Base-by-base conservation (phyloP, 2,888 invertebrate species). In the Omphaloscelis lunosa region DNA sequence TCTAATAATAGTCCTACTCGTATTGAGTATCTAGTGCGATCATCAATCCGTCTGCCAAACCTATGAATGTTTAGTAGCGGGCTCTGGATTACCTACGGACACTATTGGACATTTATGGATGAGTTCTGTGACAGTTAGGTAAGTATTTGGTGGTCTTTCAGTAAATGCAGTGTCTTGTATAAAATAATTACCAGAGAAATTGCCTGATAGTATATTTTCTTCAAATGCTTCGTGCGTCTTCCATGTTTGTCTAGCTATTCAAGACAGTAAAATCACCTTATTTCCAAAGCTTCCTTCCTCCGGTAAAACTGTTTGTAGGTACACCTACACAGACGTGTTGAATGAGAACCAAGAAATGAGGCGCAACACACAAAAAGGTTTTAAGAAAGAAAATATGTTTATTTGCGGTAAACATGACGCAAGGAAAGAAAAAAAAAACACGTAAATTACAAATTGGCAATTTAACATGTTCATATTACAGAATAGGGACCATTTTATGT, bases 1-100 rank as follows among this genome's bases (percentile, higher is more conserved):
- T 48, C 82, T 85, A 80, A 73, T 75, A 71, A 78, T 85, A 87
- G 41, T 56, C 61, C 63, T 70, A 72, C 51, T 61, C 41, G 72
- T 77, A 59, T 29, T 59, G 59, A 59, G 20, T 59, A 74, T 61
- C 39, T 51, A 63, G 58, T 63, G 53, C 48, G 67, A 51, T 65
- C 75, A 75, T 79, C 56, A 67, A 80, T 83, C 29, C 45, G 48
- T 29, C 20, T 84, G 70, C 70, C 83, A 66, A 83, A 48, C 59
- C 48, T 78, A 29, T 56, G 59, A 83, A 83, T 83, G 71, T 78
- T 78, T 78, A 78, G 63, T 65, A 39, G 51, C 27, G 23, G 51
- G 41, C 63, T 41, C 51, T 65, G 75, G n/a, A 75, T 82, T 48
- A 48, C 12, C 62, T 17, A 51, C 15, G n/a, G 29, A n/a, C 45